These are phyloP conservation scores for Lepidocolaptes lacrymiger DNA, from an alignment of 2,797 vertebrate species.

Conservation along the genomic window DNA sequence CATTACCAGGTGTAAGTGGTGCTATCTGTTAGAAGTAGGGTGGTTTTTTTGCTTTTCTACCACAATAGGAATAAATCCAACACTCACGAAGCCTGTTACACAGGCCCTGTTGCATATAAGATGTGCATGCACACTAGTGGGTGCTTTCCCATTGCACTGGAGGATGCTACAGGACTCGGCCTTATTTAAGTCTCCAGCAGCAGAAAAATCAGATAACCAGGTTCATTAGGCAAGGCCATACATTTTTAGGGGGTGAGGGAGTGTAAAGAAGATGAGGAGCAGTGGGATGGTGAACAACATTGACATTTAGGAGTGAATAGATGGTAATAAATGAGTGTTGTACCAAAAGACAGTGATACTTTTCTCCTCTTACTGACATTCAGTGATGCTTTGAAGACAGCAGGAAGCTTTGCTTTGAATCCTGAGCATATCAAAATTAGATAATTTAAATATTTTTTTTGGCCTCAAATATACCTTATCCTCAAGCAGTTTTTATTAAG, in stretches of 20 bases:
- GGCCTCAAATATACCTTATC: constrained; percentile 68
- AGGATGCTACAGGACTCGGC: constrained; percentile 8
- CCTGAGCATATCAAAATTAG: constrained; percentile 42
- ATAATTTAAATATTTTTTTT: constrained; percentile 44
- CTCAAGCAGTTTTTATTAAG: constrained; percentile 67
- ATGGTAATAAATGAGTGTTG: neutral
- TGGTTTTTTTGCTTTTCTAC: constrained; percentile 42
- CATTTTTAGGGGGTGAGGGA: neutral
- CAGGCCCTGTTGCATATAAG: neutral
- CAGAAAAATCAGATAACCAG: neutral
- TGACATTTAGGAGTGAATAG: constrained; percentile 33
- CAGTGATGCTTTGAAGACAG: constrained; percentile 63
- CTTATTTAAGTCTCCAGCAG: constrained; percentile 36
- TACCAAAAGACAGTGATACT: neutral
- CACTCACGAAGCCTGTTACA: constrained; percentile 18
- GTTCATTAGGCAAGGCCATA: neutral
- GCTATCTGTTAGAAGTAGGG: constrained; percentile 40
- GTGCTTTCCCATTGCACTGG: neutral
- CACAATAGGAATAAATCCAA: constrained; percentile 50
- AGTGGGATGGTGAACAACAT: neutral
- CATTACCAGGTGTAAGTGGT: constrained; percentile 30
- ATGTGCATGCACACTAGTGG: neutral
- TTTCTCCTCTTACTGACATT: constrained; percentile 24
- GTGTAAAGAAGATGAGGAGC: neutral
- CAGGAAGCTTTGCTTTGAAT: constrained; percentile 60